Conservation (phyloP, 2,113 vertebrate species). For the Cyanoderma ruficeps region DNA sequence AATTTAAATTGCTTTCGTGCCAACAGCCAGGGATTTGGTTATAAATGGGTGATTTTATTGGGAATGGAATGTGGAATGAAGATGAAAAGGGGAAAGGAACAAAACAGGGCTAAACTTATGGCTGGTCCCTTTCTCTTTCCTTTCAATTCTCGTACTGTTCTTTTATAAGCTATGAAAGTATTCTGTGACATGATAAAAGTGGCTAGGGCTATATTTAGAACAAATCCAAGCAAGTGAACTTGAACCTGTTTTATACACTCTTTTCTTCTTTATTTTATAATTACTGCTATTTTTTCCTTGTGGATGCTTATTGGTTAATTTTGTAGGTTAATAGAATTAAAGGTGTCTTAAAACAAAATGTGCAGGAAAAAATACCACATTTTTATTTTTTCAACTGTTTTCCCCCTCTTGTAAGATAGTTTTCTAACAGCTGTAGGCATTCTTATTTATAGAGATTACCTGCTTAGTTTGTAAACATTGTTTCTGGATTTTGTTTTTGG, state of each 20-base stretch:
- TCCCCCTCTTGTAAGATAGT: background rate
- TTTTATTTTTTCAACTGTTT: background rate
- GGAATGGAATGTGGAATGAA: background rate
- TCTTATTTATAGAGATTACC: background rate
- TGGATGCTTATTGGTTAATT: background rate
- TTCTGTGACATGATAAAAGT: background rate
- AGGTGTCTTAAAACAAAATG: background rate
- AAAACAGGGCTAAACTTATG: background rate
- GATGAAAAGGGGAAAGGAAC: slow-evolving; percentile 32
- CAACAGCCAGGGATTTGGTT: slow-evolving; percentile 46
- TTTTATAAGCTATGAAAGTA: background rate
- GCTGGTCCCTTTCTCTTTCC: slow-evolving; percentile 26
- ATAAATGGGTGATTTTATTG: slow-evolving; percentile 32
- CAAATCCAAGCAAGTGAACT: background rate
- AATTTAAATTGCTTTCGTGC: slow-evolving; percentile 63
- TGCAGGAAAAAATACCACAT: background rate
- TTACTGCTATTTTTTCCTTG: background rate
- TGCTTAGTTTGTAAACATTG: background rate
- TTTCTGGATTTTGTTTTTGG: background rate
- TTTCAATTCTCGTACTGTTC: background rate
- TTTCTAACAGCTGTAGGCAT: background rate
- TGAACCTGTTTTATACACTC: background rate
- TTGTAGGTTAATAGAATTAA: background rate
- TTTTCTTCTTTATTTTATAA: background rate
- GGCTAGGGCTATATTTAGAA: background rate